Percentiles rank a stretch among this genome's conserved stretches.
Conservation (phyloP, 2,888 invertebrate genomes). For the Mactromeris polynyma region DNA sequence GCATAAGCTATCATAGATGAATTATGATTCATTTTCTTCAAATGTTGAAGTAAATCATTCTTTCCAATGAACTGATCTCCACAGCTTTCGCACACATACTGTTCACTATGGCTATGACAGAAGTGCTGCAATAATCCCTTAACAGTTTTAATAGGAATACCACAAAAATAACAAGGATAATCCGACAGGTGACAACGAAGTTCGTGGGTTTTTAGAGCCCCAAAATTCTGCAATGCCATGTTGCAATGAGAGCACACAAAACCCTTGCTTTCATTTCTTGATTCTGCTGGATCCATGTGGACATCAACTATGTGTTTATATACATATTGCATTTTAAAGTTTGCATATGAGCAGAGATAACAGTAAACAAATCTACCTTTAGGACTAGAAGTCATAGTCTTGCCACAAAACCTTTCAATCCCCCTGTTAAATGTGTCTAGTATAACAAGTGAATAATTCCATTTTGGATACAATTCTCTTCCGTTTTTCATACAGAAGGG, state of each 20-base stretch:
- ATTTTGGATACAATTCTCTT: neutral
- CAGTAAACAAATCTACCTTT: neutral
- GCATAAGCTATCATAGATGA: neutral
- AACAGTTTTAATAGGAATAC: neutral
- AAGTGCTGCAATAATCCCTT: neutral
- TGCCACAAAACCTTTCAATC: neutral
- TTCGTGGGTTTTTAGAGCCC: neutral
- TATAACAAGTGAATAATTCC: neutral
- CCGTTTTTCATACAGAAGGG: no score
- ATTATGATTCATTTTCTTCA: neutral
- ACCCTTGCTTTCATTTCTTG: neutral
- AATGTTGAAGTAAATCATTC: neutral
- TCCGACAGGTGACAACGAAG: conserved; percentile 10
- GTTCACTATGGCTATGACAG: neutral
- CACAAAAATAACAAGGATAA: conserved; percentile 35
- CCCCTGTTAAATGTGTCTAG: neutral
- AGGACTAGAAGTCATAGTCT: neutral
- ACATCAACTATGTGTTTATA: neutral
- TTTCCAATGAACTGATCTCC: neutral
- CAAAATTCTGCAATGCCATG: no score
- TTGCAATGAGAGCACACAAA: conserved; percentile 18
- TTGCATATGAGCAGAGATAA: neutral
- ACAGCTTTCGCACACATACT: neutral
- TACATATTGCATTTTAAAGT: neutral
- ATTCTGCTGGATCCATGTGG: neutral